A percentile compares a stretch with the other conserved stretches of the same genome.
Evolutionary conservation across 2,797 vertebrate species (phyloP).

Genomic region (Sebastolobus altivelis): DNA sequence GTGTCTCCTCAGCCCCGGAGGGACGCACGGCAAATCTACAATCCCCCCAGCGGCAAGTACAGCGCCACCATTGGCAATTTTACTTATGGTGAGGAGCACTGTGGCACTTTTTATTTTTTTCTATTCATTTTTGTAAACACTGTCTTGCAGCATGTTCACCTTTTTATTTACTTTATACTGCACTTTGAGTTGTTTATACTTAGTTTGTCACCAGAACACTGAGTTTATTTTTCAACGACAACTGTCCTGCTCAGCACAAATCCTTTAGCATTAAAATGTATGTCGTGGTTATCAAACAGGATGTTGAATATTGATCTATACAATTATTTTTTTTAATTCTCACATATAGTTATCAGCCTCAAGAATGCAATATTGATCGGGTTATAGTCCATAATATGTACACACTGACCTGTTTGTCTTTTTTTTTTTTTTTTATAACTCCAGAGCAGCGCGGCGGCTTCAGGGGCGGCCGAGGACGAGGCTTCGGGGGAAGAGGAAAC

Average conservation of each 20-base stretch:
- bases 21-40: slow-evolving; percentile 97
- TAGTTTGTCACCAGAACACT: neutral
- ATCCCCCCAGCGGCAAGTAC: slow-evolving; percentile 98
- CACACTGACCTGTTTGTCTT: slow-evolving; percentile 8
- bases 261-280: neutral
- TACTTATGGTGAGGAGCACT: slow-evolving; percentile 88
- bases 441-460: slow-evolving; percentile 97
- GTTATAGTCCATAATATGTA: neutral
- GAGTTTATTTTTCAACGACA: too few species aligned
- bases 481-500: slow-evolving; percentile 93
- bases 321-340: neutral
- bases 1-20: slow-evolving; percentile 90
- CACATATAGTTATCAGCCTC: neutral
- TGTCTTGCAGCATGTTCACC: neutral
- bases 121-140: neutral
- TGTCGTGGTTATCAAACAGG: neutral
- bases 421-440: slow-evolving; percentile 24
- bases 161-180: neutral
- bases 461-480: slow-evolving; percentile 92
- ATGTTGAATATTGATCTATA: neutral
- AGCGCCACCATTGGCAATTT: slow-evolving; percentile 95
- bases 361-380: neutral
- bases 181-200: neutral
- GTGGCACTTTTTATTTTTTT: neutral
- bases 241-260: too few species aligned